Evolutionary conservation across 2,888 invertebrate species (phyloP), one percentile per base, ranked within the genome.

Genomic region (Pseudoips prasinana): DNA sequence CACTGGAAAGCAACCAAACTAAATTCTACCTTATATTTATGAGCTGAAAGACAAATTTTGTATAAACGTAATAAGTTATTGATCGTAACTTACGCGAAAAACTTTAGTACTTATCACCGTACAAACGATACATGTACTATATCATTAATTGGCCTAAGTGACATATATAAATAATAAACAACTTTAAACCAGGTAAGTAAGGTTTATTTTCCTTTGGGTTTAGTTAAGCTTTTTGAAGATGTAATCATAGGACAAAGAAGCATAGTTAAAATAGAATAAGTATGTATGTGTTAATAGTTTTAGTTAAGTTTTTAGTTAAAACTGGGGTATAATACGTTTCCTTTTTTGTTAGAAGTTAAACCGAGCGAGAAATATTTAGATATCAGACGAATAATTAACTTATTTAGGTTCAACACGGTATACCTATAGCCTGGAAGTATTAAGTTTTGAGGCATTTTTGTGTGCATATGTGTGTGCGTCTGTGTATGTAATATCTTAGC

Each of bases 11-110:
- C 2, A 3, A 1, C 8, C 64, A 55, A 22, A 5, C 26, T 2
- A 71, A 44, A 52, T 31, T 46, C 19, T 9, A 60, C 66, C 44
- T 45, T 75, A 69, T 18, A 0, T 0, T 0, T 0, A 1, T 0
- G 0, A 0, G 0, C 0, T 2, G 61, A 69, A 39, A 34, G 62
- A 51, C 10, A 3, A 20, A 33, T 63, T 64, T 56, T 0, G 1
- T n/a, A 25, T 44, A 36, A 0, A 11, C 0, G 3, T 1, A 3
- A 18, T 33, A 52, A 66, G 70, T 80, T 87, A 87, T 87, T 83
- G 87, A 87, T 87, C 87, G 78, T 56, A 61, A 76, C 81, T 80
- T 72, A 73, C 67, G 80, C 80, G 81, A 85, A 85, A 85, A 86
- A 84, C 75, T 86, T 81, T 66, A 71, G 72, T 78, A 79, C 78